A percentile compares a stretch with the other conserved stretches of the same genome.
These are phyloP conservation scores for Ariolimax columbianus DNA, from an alignment of 2,888 invertebrate species.

Conservation along the genomic window DNA sequence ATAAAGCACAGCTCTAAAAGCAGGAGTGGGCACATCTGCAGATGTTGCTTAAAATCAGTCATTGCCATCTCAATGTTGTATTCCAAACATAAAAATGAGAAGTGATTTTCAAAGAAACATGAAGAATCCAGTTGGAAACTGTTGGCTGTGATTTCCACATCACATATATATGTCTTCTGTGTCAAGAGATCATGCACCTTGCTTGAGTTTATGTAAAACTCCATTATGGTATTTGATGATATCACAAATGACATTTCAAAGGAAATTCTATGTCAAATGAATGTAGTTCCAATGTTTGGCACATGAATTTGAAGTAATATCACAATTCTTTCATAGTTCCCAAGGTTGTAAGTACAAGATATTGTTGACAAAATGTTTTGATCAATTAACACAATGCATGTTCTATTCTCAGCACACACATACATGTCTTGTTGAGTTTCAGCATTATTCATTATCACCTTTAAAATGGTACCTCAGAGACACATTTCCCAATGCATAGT, in stretches of 20 bases:
- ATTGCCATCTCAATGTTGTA: not conserved
- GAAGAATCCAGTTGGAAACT: not conserved
- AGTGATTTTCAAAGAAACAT: not conserved
- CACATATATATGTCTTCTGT: not conserved
- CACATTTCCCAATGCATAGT: conserved; percentile 3
- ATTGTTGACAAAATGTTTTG: conserved; percentile 14
- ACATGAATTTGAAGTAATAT: conserved; percentile 26
- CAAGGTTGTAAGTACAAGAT: not conserved
- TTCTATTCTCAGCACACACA: not conserved
- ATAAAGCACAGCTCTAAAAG: not conserved
- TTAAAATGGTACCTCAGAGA: not conserved
- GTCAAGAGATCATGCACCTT: not conserved
- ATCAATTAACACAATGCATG: not conserved
- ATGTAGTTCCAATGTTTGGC: conserved; percentile 21
- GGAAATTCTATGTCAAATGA: not conserved
- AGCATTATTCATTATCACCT: not conserved
- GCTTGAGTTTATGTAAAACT: not conserved
- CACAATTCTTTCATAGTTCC: conserved; percentile 10
- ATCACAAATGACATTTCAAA: conserved; percentile 7
- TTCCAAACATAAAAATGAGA: not conserved
- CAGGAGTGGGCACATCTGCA: not conserved
- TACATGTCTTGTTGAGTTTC: not conserved
- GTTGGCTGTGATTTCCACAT: not conserved
- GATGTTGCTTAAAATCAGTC: not conserved
- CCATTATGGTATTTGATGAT: not conserved